Conservation (phyloP, 2,888 invertebrate genomes). For the Spisula solida region DNA sequence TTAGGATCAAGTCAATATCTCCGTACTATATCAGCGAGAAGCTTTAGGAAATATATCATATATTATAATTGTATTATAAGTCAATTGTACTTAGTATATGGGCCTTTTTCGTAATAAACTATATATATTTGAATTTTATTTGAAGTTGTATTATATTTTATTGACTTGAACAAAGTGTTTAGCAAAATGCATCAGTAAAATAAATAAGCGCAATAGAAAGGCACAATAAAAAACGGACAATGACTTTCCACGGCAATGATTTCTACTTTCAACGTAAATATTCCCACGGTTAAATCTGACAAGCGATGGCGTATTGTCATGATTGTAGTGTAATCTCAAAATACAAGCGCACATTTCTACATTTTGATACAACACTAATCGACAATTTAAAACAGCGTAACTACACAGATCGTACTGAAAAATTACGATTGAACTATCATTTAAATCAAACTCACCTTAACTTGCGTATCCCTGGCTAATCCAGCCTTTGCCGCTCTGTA, state of each 20-base stretch:
- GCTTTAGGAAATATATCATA: too few relatives aligned
- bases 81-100: too few relatives aligned
- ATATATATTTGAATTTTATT: too few relatives aligned
- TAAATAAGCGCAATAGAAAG: too few relatives aligned
- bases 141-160: too few relatives aligned
- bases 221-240: not conserved
- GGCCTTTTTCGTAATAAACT: too few relatives aligned
- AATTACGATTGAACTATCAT: not conserved
- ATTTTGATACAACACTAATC: not conserved
- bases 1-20: too few relatives aligned
- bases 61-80: too few relatives aligned
- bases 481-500: constrained; percentile 95
- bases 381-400: not conserved
- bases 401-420: not conserved
- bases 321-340: not conserved
- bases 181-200: too few relatives aligned
- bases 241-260: not conserved
- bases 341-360: not conserved
- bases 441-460: constrained; percentile 91
- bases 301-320: not conserved
- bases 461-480: constrained; percentile 98
- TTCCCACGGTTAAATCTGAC: constrained; percentile 15
- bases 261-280: not conserved
- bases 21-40: too few relatives aligned
- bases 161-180: too few relatives aligned